Conservation (phyloP, 2,888 invertebrate genomes). For the Eledone cirrhosa region DNA sequence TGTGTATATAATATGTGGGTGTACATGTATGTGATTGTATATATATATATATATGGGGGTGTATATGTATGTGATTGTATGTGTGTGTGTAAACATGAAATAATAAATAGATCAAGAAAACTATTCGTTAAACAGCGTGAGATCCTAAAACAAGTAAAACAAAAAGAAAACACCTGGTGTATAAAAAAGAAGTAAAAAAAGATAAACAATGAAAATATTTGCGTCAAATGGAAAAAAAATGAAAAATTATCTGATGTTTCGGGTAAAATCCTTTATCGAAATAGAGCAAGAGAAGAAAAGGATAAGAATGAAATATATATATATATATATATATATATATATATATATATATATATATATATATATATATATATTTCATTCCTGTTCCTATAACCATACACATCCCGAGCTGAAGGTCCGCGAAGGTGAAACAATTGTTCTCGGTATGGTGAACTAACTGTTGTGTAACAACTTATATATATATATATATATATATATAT, state of each 20-base stretch:
- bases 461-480: too few relatives aligned
- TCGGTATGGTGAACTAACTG: too few relatives aligned
- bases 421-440: too few relatives aligned
- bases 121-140: background rate
- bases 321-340: background rate
- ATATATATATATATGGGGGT: background rate
- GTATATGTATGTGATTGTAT: background rate
- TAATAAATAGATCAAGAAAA: background rate
- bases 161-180: background rate
- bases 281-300: background rate
- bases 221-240: background rate
- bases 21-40: background rate
- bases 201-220: background rate
- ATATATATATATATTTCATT: too few relatives aligned
- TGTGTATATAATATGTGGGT: background rate
- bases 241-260: too few relatives aligned
- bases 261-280: too few relatives aligned
- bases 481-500: too few relatives aligned
- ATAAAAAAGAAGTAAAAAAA: background rate
- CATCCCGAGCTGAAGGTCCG: too few relatives aligned
- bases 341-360: too few relatives aligned
- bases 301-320: too few relatives aligned
- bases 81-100: background rate
- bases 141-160: background rate
- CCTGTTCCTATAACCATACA: too few relatives aligned